These are phyloP conservation scores for Rhimphoctona megacephalus DNA, from an alignment of 2,888 invertebrate species.

Conservation along the genomic window DNA sequence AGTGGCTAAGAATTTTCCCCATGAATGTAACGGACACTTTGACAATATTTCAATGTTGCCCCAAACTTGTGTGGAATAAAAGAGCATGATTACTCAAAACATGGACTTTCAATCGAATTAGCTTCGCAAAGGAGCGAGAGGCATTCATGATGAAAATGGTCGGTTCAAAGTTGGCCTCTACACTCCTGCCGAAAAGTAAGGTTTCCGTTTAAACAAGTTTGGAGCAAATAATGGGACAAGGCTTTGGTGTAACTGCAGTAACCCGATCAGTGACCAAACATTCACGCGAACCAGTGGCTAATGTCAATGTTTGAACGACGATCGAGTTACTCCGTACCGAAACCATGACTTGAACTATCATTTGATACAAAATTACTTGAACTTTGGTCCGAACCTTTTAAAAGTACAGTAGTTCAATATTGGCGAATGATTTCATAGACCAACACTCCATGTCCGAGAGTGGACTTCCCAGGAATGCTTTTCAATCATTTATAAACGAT, in stretches of 20 bases:
- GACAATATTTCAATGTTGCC: neutral
- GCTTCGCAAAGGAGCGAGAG: neutral
- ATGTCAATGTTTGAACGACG: slow-evolving; percentile 34
- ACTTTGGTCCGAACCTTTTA: neutral
- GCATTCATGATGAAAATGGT: slow-evolving; percentile 1
- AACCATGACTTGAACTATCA: neutral
- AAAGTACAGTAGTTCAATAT: neutral
- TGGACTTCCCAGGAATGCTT: neutral
- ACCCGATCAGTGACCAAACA: slow-evolving; percentile 14
- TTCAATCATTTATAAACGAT: neutral
- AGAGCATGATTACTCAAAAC: neutral
- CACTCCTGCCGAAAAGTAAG: slow-evolving; percentile 1
- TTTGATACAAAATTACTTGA: slow-evolving; percentile 17
- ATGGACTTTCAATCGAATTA: neutral
- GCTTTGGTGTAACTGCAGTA: slow-evolving; percentile 10
- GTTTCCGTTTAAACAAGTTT: neutral
- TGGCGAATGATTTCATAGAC: neutral
- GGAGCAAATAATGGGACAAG: neutral
- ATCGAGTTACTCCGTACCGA: slow-evolving; percentile 1
- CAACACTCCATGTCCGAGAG: neutral
- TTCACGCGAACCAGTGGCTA: neutral
- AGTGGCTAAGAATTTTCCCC: neutral
- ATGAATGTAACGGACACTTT: neutral
- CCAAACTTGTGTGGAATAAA: neutral
- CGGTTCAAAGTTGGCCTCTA: neutral